A percentile compares a stretch with the other conserved stretches of the same genome.
Evolutionary conservation across 2,888 invertebrate genomes (phyloP).

Genomic region (Drosophila conformis): DNA sequence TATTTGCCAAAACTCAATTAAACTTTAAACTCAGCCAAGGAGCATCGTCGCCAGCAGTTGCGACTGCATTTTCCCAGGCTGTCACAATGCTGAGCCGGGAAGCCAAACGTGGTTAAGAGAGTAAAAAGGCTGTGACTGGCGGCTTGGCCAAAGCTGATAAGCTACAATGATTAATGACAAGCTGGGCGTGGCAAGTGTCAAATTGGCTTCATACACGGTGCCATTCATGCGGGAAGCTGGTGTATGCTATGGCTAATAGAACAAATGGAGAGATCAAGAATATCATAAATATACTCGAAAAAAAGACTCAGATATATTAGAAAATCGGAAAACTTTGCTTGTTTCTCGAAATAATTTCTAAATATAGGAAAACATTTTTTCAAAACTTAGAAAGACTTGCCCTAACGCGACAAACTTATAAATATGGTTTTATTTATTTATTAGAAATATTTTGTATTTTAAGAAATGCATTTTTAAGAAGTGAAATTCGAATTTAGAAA

Average conservation of each 20-base stretch:
- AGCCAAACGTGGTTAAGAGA: neutral
- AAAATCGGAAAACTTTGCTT: neutral
- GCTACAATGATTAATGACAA: slow-evolving; percentile 71
- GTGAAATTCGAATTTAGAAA: neutral
- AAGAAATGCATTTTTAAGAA: neutral
- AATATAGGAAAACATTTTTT: neutral
- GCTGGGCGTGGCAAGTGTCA: slow-evolving; percentile 71
- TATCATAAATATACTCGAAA: neutral
- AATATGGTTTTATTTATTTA: no score
- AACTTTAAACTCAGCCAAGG: no score
- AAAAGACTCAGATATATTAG: neutral
- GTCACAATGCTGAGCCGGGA: neutral
- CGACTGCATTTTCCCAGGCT: slow-evolving; percentile 10
- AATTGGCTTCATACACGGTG: slow-evolving; percentile 47
- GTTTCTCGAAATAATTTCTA: neutral
- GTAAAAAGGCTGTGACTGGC: neutral
- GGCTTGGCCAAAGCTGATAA: slow-evolving; percentile 7
- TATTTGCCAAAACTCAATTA: neutral
- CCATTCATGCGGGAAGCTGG: slow-evolving; percentile 39
- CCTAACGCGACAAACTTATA: no score
- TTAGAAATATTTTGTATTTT: neutral
- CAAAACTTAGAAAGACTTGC: no score
- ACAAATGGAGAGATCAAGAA: neutral
- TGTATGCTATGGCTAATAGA: neutral
- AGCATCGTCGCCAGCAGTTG: neutral